Evolutionary conservation across 2,888 invertebrate species (phyloP).

Genomic region (Diadegma fenestrale): DNA sequence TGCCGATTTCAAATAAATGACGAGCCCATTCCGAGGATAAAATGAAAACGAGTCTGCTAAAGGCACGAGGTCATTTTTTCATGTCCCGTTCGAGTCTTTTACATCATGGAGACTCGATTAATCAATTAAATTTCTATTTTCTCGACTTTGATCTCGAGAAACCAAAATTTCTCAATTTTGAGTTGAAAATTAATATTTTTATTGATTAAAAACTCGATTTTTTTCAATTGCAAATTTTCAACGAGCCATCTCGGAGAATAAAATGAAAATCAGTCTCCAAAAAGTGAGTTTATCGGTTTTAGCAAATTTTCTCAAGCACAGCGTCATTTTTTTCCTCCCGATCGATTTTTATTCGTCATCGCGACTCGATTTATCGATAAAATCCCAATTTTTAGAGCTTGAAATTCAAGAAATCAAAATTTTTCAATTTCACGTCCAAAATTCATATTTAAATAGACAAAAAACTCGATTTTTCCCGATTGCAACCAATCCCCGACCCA

Average conservation of each 20-base stretch:
- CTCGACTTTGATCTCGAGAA: background rate
- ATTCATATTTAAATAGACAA: background rate
- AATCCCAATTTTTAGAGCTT: slow-evolving; percentile 9
- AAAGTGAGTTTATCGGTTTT: background rate
- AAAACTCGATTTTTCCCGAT: background rate
- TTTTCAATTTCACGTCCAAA: no score
- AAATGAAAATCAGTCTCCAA: background rate
- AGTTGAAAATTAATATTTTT: no score
- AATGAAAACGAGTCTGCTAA: no score
- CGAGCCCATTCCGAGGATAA: slow-evolving; percentile 56
- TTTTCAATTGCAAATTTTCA: background rate
- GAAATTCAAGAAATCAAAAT: background rate
- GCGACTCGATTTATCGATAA: background rate
- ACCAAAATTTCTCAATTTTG: background rate
- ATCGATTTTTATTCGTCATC: background rate
- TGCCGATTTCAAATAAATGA: background rate
- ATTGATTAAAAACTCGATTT: no score
- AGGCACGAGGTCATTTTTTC: slow-evolving; percentile 35
- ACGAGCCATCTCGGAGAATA: background rate
- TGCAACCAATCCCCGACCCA: background rate
- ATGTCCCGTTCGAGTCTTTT: background rate
- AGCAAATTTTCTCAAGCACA: background rate
- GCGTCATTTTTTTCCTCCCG: slow-evolving; percentile 72
- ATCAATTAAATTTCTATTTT: background rate
- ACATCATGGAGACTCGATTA: background rate